phyloP scores from a whole-genome alignment of 2,797 vertebrate genomes.

The Centropyge bicolor region DNA sequence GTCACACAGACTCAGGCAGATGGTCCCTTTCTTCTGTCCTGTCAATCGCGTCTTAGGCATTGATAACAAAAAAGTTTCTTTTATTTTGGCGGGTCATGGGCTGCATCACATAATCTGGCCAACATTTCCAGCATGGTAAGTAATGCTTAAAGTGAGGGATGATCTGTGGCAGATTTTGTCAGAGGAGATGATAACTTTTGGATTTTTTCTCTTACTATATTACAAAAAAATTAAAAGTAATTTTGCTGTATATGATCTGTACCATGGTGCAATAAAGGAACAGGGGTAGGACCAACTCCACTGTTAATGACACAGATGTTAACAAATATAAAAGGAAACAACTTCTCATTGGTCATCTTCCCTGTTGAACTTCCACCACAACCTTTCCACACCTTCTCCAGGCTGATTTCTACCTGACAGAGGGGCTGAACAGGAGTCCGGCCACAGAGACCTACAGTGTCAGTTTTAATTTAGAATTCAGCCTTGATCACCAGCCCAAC shows the following conservation, averaged over 20 bases:
- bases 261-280: neutral
- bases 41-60: conserved; percentile 2
- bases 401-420: neutral
- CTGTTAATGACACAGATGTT: neutral
- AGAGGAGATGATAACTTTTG: neutral
- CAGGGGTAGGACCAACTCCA: too few relatives aligned
- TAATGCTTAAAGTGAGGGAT: neutral
- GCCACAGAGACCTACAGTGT: neutral
- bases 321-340: neutral
- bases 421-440: neutral
- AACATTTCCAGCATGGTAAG: neutral
- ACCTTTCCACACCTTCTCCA: neutral
- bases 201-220: neutral
- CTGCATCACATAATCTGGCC: neutral
- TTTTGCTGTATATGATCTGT: neutral
- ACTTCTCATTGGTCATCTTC: too few relatives aligned
- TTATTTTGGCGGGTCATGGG: neutral
- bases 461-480: neutral
- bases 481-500: neutral
- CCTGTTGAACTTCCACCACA: neutral
- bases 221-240: neutral
- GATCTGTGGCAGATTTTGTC: neutral
- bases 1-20: conserved; percentile 18
- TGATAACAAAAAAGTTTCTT: neutral
- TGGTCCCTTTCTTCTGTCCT: conserved; percentile 15